These are phyloP conservation scores for Steinernema scapterisci DNA, from an alignment of 2,888 invertebrate genomes.

Conservation along the genomic window DNA sequence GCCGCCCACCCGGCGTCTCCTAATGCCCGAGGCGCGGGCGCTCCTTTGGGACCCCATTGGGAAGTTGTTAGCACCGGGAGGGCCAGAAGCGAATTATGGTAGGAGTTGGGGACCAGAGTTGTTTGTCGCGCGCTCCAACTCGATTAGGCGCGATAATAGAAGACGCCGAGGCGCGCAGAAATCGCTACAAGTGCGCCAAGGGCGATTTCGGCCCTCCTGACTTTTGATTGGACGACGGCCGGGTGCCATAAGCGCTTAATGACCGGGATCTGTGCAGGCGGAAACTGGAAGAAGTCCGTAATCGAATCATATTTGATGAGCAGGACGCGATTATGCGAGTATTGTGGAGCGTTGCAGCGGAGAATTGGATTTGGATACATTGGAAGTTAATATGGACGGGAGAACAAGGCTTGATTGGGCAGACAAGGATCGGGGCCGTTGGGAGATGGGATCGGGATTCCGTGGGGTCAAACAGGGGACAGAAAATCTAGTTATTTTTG, in stretches of 20 bases:
- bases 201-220: not conserved
- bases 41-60: conserved; percentile 10
- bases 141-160: conserved; percentile 24
- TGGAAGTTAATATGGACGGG: too few relatives aligned
- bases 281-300: too few relatives aligned
- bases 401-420: too few relatives aligned
- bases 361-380: too few relatives aligned
- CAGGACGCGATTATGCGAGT: too few relatives aligned
- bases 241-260: conserved; percentile 6
- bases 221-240: conserved; percentile 5
- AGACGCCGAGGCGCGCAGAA: not conserved
- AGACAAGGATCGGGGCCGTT: too few relatives aligned
- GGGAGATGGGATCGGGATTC: too few relatives aligned
- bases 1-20: not conserved
- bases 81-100: conserved; percentile 6
- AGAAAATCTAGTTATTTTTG: too few relatives aligned
- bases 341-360: too few relatives aligned
- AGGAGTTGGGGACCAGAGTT: not conserved
- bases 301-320: conserved; percentile 23
- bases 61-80: conserved; percentile 8
- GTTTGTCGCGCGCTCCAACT: conserved; percentile 26
- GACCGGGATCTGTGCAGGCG: not conserved
- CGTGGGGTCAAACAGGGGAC: too few relatives aligned
- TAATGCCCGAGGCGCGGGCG: not conserved
- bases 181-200: not conserved